A percentile compares a stretch with the other conserved stretches of the same genome.
These are phyloP conservation scores for Drepana falcataria DNA, from an alignment of 2,888 invertebrate species.

Conservation along the genomic window DNA sequence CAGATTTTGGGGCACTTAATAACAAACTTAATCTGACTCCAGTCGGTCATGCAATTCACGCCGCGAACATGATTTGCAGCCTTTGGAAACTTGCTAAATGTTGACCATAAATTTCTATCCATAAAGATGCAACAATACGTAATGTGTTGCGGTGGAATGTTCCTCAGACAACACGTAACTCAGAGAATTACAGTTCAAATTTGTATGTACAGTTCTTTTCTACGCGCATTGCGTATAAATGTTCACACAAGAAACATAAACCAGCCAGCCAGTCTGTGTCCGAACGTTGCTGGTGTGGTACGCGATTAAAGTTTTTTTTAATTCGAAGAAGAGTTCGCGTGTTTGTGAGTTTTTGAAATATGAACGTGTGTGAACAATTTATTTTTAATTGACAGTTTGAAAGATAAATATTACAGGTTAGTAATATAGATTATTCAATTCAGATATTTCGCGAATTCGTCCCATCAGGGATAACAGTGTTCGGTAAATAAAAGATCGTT, in stretches of 20 bases:
- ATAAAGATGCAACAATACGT: conserved; percentile 7
- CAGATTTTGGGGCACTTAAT: too few relatives aligned
- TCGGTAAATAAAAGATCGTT: conserved; percentile 55
- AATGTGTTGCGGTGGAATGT: neutral
- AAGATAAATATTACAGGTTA: conserved; percentile 24
- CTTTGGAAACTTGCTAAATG: conserved; percentile 28
- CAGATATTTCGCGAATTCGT: conserved; percentile 44
- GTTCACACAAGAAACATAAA: conserved; percentile 24
- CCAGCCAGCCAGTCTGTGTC: conserved; percentile 39
- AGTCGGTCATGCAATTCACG: conserved; percentile 11
- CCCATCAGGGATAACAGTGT: conserved; percentile 36
- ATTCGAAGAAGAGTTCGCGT: conserved; percentile 33
- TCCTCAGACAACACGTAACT: neutral
- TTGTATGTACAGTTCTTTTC: conserved; percentile 19
- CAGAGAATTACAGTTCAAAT: conserved; percentile 22
- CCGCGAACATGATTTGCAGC: conserved; percentile 22
- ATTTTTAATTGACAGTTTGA: conserved; percentile 12
- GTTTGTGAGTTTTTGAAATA: conserved; percentile 34
- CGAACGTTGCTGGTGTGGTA: conserved; percentile 33
- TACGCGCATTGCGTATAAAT: conserved; percentile 26
- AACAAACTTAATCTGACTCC: too few relatives aligned
- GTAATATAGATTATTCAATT: conserved; percentile 7
- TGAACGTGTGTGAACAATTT: conserved; percentile 30
- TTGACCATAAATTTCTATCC: conserved; percentile 21
- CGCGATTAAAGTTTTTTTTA: conserved; percentile 19